These are phyloP conservation scores for Platysternon megacephalum DNA, from an alignment of 2,113 vertebrate genomes.

Conservation along the genomic window DNA sequence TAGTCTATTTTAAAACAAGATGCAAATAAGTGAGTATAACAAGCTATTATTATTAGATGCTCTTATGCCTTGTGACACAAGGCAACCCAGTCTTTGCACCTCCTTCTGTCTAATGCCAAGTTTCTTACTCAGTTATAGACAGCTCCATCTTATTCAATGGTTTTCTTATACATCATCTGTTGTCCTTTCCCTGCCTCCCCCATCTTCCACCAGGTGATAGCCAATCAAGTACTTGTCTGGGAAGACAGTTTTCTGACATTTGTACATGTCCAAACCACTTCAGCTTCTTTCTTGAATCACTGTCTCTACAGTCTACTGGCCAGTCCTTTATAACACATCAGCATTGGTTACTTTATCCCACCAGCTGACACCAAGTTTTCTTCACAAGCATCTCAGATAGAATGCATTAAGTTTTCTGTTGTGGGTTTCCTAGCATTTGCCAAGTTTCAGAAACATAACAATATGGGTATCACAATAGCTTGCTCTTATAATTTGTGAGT, in stretches of 20 bases:
- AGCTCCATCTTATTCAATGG: background rate
- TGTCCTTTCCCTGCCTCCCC: background rate
- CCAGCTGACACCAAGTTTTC: background rate
- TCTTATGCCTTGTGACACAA: background rate
- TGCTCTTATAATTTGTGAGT: background rate
- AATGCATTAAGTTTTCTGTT: background rate
- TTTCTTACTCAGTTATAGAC: background rate
- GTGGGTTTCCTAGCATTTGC: background rate
- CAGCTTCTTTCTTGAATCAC: background rate
- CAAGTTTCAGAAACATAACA: background rate
- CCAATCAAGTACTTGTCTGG: background rate
- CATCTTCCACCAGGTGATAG: background rate
- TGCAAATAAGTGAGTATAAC: conserved; percentile 44
- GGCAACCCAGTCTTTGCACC: background rate
- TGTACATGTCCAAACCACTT: background rate
- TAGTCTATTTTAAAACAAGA: conserved; percentile 69
- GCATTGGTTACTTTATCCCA: background rate
- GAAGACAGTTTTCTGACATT: background rate
- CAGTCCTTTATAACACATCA: background rate
- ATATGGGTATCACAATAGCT: background rate
- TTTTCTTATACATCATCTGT: background rate
- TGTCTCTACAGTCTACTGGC: background rate
- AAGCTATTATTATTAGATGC: conserved; percentile 32
- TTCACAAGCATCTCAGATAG: background rate
- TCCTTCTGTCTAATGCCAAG: background rate